Conservation (phyloP, 1,140 invertebrate species). For the Caenorhabditis inopinata region DNA sequence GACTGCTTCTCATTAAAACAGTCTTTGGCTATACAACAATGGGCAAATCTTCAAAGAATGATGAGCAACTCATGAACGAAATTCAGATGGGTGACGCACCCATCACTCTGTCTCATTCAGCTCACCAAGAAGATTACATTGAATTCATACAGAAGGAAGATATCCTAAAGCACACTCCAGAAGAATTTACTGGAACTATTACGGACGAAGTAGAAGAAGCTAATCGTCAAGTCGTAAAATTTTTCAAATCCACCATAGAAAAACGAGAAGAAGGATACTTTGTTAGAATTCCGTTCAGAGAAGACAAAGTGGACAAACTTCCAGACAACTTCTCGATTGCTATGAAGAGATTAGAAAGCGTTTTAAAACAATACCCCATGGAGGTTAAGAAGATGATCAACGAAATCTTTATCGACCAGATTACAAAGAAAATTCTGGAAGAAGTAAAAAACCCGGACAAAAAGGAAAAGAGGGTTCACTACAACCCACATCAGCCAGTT, state of each 20-base stretch:
- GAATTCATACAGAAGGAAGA: neutral
- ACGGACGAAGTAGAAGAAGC: no score
- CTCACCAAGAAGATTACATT: neutral
- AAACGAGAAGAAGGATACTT: no score
- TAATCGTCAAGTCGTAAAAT: no score
- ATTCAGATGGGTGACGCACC: neutral
- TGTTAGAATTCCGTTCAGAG: neutral
- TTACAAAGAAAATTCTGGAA: neutral
- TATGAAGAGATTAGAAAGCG: neutral
- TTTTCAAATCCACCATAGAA: no score
- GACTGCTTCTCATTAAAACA: neutral
- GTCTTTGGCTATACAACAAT: neutral
- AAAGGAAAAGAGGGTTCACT: neutral
- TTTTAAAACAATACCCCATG: neutral
- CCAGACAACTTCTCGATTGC: neutral
- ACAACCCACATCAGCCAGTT: neutral
- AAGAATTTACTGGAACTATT: no score
- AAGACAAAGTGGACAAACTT: neutral
- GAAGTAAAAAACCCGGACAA: neutral
- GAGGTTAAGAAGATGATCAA: neutral
- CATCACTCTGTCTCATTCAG: neutral
- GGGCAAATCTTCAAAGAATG: neutral
- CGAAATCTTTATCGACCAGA: neutral
- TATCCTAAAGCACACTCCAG: neutral
- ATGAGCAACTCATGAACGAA: neutral